Conservation (phyloP, 2,888 invertebrate genomes). For the Heteromyza rotundicornis region DNA sequence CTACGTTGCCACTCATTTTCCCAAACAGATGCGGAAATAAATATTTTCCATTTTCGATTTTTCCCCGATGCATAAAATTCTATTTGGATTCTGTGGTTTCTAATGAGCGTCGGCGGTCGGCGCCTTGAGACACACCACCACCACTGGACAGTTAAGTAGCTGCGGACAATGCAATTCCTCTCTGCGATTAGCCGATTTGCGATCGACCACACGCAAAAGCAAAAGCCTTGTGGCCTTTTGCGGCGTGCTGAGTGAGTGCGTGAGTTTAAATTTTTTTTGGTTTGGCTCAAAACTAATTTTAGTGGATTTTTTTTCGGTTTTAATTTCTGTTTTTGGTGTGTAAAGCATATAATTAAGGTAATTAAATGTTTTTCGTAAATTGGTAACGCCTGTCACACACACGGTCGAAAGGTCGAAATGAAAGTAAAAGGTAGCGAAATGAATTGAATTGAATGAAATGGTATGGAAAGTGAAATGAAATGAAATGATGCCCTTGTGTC, state of each 20-base stretch:
- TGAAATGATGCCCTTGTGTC: background rate
- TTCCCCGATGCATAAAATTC: background rate
- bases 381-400: conserved; percentile 38
- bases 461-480: background rate
- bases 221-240: no score
- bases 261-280: no score
- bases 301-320: no score
- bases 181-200: background rate
- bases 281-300: no score
- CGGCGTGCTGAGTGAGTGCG: no score
- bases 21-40: conserved; percentile 6
- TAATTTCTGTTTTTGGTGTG: no score
- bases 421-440: background rate
- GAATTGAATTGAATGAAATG: no score
- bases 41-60: no score
- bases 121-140: no score
- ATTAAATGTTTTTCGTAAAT: conserved; percentile 31
- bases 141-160: conserved; percentile 1
- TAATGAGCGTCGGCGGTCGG: background rate
- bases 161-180: background rate
- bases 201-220: background rate
- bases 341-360: conserved; percentile 1
- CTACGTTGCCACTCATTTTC: background rate
- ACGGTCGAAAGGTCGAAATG: background rate
- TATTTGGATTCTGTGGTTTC: conserved; percentile 7